Base-by-base conservation (phyloP, 2,113 vertebrate species). In the Petrocephalus microphthalmus region DNA sequence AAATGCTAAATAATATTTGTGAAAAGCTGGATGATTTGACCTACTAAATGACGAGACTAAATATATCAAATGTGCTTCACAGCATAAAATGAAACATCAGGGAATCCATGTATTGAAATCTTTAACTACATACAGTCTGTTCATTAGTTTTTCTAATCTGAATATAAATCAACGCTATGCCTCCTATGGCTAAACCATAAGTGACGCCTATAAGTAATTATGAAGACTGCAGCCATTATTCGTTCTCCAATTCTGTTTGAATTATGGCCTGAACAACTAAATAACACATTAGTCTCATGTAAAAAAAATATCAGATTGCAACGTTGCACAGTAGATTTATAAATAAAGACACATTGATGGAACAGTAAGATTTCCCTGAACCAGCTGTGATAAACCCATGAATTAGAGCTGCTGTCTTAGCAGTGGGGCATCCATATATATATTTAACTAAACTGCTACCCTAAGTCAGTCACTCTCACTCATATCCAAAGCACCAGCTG, bases 101-200 rank as follows among this genome's bases (percentile, higher is more conserved):
- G 37, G 45, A 53, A 81, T 22, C 47, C 33, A n/a, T 56, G 49
- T 54, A 51, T 81, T 56, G 11, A 82, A 53, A 87, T 37, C 25
- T 53, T 78, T 33, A 78, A 49, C 11, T 33, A 54, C 22, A 85
- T 85, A 56, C 47, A 74, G 88, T 49, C 82, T 86, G 88, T 54
- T 33, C 45, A 84, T 78, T 91, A 45, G 67, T 67, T 84, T 89
- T 71, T 86, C 29, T 89, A 71, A 89, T 87, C 82, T 84, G 87
- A 64, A 87, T 60, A 89, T 11, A n/a, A 49, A 15, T 8, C 45
- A 89, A 89, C 88, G 11, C 78, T 54, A 89, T 88, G 81, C 88
- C 67, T 74, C 87, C 57, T 67, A 29, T 81, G 49, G 82, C 89
- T 90, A 57, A 81, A 89, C 91, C 86, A 87, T 84, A 82, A 11